A percentile compares a stretch with the other conserved stretches of the same genome.
Evolutionary conservation across 2,113 vertebrate genomes (phyloP).

Genomic region (Melanocharis versteri): DNA sequence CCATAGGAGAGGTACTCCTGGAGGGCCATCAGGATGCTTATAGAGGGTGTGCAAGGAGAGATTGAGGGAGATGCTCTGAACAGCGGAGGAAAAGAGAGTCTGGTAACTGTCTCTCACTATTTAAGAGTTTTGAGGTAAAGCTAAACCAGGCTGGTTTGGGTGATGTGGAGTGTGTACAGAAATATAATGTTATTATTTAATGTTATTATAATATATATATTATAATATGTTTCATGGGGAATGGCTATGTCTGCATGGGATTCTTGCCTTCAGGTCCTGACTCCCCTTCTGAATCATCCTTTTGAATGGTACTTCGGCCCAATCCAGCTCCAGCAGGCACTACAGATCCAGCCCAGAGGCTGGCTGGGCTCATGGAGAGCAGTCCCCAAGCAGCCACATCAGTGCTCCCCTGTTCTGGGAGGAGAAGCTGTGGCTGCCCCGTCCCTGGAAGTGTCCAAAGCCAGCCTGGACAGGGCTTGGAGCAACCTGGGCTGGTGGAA

Average conservation of each 20-base stretch:
- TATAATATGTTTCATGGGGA: not conserved
- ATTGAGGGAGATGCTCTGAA: not conserved
- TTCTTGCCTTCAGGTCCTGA: not conserved
- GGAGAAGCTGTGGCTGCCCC: not conserved
- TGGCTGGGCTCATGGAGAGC: not conserved
- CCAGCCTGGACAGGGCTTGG: not conserved
- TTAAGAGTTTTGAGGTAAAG: not conserved
- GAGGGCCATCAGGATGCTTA: not conserved
- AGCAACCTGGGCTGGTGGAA: fast-evolving
- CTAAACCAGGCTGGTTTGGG: not conserved
- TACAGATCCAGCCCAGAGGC: not conserved
- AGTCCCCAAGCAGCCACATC: not conserved
- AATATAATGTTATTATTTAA: not conserved
- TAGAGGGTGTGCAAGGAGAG: not conserved
- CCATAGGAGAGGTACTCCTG: not conserved
- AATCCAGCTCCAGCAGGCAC: not conserved
- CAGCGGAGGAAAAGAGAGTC: not conserved
- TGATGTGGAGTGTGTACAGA: not conserved
- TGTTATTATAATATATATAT: too few relatives aligned
- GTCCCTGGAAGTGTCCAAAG: not conserved
- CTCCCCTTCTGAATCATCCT: not conserved
- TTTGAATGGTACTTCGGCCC: not conserved
- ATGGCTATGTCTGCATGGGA: too few relatives aligned
- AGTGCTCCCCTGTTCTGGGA: not conserved
- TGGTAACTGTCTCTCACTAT: not conserved